Conservation (phyloP, 2,888 invertebrate species). For the Kuschelorhynchus macadamiae region DNA sequence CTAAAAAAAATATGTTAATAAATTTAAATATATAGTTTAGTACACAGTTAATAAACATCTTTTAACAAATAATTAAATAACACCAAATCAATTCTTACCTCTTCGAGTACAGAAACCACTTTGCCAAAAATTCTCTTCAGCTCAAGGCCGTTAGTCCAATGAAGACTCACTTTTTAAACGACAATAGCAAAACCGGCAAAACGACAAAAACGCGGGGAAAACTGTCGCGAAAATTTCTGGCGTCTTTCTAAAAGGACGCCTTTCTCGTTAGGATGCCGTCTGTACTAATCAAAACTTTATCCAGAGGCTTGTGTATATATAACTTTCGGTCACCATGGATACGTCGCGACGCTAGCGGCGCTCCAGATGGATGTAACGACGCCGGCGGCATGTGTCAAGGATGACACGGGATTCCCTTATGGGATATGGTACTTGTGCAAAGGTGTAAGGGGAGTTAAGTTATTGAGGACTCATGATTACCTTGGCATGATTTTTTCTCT, state of each 20-base stretch:
- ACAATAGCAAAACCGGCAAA: not conserved
- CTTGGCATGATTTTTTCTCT: constrained; percentile 10
- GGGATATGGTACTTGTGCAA: constrained; percentile 7
- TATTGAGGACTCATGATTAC: constrained; percentile 21
- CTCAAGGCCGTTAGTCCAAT: constrained; percentile 4
- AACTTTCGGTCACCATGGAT: constrained; percentile 60
- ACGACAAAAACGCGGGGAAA: constrained; percentile 9
- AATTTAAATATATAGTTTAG: too few species aligned
- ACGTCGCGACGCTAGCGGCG: constrained; percentile 56
- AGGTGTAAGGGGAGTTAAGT: constrained; percentile 19
- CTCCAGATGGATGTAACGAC: constrained; percentile 36
- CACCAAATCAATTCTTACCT: not conserved
- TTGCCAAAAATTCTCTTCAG: constrained; percentile 18
- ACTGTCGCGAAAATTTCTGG: not conserved
- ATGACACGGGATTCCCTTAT: constrained; percentile 19
- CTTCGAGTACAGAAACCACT: constrained; percentile 2
- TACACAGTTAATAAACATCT: too few species aligned
- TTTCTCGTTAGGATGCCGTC: constrained; percentile 10
- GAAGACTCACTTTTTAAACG: constrained; percentile 14
- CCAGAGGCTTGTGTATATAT: constrained; percentile 65
- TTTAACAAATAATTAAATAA: not conserved
- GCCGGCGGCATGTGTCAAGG: constrained; percentile 31
- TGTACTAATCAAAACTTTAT: constrained; percentile 62
- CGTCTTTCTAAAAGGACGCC: not conserved
- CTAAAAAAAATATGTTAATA: too few species aligned